Percentiles rank a stretch among this genome's conserved stretches.
Evolutionary conservation across 2,888 invertebrate genomes (phyloP).

Genomic region (Drosophila leonis): DNA sequence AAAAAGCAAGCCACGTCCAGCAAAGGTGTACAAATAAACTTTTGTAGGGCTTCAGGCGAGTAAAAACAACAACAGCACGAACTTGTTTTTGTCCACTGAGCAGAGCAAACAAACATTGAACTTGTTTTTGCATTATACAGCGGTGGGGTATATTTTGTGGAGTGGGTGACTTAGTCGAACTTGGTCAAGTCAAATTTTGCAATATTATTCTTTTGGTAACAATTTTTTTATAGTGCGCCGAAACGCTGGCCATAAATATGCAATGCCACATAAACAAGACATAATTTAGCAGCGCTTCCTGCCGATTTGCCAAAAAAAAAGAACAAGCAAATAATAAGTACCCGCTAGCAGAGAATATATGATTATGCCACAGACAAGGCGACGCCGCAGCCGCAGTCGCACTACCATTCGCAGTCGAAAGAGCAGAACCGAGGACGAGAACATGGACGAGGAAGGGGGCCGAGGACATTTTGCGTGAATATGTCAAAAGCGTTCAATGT

Average conservation of each 20-base stretch:
- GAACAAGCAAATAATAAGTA: conserved; percentile 76
- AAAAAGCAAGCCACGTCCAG: conserved; percentile 46
- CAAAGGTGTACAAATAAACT: conserved; percentile 69
- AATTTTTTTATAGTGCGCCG: conserved; percentile 73
- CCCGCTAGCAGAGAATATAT: conserved; percentile 74
- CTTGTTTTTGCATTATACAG: conserved; percentile 65
- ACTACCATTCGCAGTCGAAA: not conserved
- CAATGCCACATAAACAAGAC: conserved; percentile 81
- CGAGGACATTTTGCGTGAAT: conserved; percentile 71
- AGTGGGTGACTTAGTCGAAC: conserved; percentile 40
- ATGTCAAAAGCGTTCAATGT: conserved; percentile 81
- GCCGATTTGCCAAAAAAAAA: conserved; percentile 78
- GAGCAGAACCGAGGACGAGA: conserved; percentile 26
- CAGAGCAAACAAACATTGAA: conserved; percentile 76
- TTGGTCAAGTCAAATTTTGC: conserved; percentile 77
- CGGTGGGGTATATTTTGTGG: conserved; percentile 1
- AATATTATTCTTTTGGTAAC: conserved; percentile 63
- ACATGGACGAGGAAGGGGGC: conserved; percentile 28
- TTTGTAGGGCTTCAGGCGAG: conserved; percentile 68
- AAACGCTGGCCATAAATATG: conserved; percentile 71
- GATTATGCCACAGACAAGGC: conserved; percentile 77
- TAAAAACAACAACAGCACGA: conserved; percentile 41
- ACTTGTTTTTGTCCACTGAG: conserved; percentile 69
- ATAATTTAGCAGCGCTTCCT: conserved; percentile 79
- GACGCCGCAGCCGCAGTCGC: conserved; percentile 61